Evolutionary conservation across 2,113 vertebrate genomes (phyloP).

Genomic region (Elachura formosa): DNA sequence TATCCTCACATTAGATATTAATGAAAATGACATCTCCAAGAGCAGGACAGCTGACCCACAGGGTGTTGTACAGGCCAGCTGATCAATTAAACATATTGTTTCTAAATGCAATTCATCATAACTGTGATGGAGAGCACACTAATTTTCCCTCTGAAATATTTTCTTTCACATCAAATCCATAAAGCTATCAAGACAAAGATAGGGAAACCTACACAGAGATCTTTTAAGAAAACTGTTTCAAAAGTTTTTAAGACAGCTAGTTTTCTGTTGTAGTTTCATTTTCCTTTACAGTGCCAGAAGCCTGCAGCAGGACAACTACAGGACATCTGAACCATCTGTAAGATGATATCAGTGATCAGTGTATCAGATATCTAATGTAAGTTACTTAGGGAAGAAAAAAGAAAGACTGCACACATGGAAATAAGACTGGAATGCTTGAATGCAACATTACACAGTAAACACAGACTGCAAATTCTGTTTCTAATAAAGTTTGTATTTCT

Average conservation of each 20-base stretch:
- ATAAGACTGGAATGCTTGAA: not conserved
- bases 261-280: not conserved
- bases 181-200: not conserved
- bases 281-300: not conserved
- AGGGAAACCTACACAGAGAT: not conserved
- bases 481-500: not conserved
- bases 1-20: not conserved
- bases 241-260: not conserved
- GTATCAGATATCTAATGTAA: rapidly evolving
- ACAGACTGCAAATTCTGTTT: not conserved
- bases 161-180: not conserved
- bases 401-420: not conserved
- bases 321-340: not conserved
- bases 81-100: not conserved
- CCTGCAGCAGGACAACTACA: not conserved
- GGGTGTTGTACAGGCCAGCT: not conserved
- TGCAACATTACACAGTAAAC: not conserved
- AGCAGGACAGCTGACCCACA: not conserved
- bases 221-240: not conserved
- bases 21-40: not conserved
- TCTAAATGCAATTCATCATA: not conserved
- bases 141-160: not conserved
- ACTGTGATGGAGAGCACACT: not conserved
- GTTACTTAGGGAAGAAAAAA: not conserved
- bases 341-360: no score